Percentiles rank a stretch among this genome's conserved stretches.
phyloP scores from a whole-genome alignment of 1,140 invertebrate genomes.

The Ephestia elutella region DNA sequence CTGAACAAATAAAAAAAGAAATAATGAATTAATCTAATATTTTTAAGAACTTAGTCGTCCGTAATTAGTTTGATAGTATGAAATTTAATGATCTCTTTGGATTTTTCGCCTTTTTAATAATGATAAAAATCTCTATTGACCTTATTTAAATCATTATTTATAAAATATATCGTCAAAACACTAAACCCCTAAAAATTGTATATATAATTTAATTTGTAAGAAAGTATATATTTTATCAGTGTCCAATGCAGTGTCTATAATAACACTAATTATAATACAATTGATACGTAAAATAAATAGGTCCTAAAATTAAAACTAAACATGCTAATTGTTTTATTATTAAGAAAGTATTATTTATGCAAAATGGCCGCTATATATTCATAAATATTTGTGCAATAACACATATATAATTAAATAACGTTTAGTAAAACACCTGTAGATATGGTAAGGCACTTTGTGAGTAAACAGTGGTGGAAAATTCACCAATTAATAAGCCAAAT shows the following conservation, averaged over 20 bases:
- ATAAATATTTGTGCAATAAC: conserved; percentile 22
- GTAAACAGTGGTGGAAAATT: too few relatives aligned
- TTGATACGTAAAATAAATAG: conserved; percentile 43
- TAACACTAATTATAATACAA: conserved; percentile 55
- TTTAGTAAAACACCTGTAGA: conserved; percentile 40
- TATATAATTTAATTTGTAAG: too few relatives aligned
- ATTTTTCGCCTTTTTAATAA: too few relatives aligned
- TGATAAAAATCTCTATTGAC: too few relatives aligned
- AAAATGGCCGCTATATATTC: conserved; percentile 22
- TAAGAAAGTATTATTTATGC: conserved; percentile 28
- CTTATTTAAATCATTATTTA: neutral
- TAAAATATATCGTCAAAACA: too few relatives aligned
- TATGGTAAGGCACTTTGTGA: conserved; percentile 42
- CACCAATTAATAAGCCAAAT: too few relatives aligned
- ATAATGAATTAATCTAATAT: neutral
- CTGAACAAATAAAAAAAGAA: neutral
- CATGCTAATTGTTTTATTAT: neutral
- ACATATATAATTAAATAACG: conserved; percentile 11
- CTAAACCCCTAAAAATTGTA: too few relatives aligned
- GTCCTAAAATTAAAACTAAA: conserved; percentile 14
- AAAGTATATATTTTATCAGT: conserved; percentile 42
- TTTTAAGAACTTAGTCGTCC: too few relatives aligned
- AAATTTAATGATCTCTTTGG: too few relatives aligned
- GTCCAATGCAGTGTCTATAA: conserved; percentile 1
- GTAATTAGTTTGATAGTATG: too few relatives aligned